Conservation (phyloP, 2,113 vertebrate genomes). For the Alligator sinensis region DNA sequence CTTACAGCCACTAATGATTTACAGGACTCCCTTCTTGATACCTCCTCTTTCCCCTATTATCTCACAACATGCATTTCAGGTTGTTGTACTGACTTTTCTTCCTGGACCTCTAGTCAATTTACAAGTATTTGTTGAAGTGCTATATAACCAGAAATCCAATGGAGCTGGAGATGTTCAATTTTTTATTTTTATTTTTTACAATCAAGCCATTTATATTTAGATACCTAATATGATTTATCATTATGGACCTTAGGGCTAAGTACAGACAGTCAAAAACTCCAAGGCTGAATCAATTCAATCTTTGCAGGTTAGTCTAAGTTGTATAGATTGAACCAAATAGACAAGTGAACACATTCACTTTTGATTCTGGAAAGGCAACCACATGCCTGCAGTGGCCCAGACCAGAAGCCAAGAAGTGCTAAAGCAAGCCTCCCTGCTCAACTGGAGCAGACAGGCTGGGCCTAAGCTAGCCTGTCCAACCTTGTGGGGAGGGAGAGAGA, state of each 20-base stretch:
- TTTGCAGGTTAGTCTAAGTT: no score
- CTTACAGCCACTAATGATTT: background rate
- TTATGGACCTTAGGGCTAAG: background rate
- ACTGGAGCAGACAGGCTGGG: no score
- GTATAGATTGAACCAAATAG: no score
- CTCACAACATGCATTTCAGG: background rate
- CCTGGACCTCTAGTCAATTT: background rate
- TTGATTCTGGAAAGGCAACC: no score
- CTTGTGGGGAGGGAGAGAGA: no score
- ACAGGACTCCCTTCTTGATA: background rate
- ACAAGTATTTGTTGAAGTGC: background rate
- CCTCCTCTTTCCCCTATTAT: background rate
- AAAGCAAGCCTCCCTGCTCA: no score
- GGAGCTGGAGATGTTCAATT: background rate
- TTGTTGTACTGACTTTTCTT: background rate
- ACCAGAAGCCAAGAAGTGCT: no score
- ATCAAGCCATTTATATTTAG: background rate
- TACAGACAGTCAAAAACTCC: no score
- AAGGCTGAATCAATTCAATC: no score
- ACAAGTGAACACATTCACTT: no score
- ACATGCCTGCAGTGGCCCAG: no score
- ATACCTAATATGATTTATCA: background rate
- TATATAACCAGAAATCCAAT: background rate
- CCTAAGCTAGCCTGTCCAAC: no score
- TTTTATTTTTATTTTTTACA: background rate